A percentile compares a stretch with the other conserved stretches of the same genome.
phyloP scores from a whole-genome alignment of 2,888 invertebrate species.

The Tetrapedia diversipes region DNA sequence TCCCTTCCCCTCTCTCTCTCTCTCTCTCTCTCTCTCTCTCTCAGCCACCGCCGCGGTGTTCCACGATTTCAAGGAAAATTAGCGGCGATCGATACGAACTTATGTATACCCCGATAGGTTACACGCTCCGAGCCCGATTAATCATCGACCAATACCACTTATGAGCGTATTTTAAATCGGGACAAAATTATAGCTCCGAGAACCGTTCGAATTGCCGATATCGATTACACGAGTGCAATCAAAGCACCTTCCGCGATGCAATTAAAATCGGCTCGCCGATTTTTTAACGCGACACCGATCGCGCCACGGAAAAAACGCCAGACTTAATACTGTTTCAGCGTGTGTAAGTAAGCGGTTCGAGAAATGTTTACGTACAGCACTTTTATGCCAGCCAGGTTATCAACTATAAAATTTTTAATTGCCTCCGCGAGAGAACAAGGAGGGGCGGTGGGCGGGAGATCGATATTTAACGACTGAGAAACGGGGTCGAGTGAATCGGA shows the following conservation, averaged over 20 bases:
- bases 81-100: background rate
- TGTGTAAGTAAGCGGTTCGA: constrained; percentile 22
- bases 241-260: background rate
- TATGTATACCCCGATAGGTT: background rate
- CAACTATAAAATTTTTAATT: constrained; percentile 53
- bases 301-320: background rate
- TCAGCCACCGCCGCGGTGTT: background rate
- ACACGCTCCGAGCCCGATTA: background rate
- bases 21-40: background rate
- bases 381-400: constrained; percentile 34
- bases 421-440: constrained; percentile 14
- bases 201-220: background rate
- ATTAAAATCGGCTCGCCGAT: background rate
- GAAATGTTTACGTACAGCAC: constrained; percentile 23
- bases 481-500: constrained; percentile 52
- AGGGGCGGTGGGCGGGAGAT: constrained; percentile 29
- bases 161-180: background rate
- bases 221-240: background rate
- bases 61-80: constrained; percentile 1
- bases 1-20: background rate
- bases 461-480: constrained; percentile 47
- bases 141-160: constrained; percentile 1
- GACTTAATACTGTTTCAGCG: constrained; percentile 17
- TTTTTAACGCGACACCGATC: constrained; percentile 1
- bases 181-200: background rate